These are phyloP conservation scores for Sarcophilus harrisii DNA, from an alignment of 2,797 vertebrate genomes.

Conservation along the genomic window DNA sequence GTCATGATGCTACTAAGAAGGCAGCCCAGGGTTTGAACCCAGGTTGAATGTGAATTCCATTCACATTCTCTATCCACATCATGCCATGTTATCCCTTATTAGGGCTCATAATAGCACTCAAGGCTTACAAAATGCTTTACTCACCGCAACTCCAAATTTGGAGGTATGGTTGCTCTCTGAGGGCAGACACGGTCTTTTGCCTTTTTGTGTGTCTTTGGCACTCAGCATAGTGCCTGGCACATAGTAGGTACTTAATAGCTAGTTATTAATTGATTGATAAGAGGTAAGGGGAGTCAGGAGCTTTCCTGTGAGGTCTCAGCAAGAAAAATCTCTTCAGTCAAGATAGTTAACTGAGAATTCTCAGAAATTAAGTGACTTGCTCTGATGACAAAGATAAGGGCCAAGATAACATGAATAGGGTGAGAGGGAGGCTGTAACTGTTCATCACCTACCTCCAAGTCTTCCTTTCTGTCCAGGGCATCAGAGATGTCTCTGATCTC, in stretches of 20 bases:
- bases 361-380: background rate
- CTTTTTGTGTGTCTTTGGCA: background rate
- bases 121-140: background rate
- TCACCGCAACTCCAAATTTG: background rate
- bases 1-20: background rate
- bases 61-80: background rate
- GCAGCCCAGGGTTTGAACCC: background rate
- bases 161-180: background rate
- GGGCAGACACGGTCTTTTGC: background rate
- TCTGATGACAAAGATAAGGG: background rate
- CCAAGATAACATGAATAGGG: background rate
- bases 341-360: background rate
- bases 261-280: background rate
- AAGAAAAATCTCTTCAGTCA: background rate
- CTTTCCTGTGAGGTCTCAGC: background rate
- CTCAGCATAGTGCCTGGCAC: background rate
- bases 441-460: accelerated
- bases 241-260: background rate
- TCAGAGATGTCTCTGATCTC: background rate
- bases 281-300: background rate
- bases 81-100: background rate
- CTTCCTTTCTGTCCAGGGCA: accelerated
- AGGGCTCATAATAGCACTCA: background rate
- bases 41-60: too few relatives aligned
- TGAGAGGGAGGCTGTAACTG: background rate